Evolutionary conservation across 37 sponge, comb jelly and placozoan species (phyloP), one percentile per base, ranked within the genome.

Genomic region (Ianthella basta): DNA sequence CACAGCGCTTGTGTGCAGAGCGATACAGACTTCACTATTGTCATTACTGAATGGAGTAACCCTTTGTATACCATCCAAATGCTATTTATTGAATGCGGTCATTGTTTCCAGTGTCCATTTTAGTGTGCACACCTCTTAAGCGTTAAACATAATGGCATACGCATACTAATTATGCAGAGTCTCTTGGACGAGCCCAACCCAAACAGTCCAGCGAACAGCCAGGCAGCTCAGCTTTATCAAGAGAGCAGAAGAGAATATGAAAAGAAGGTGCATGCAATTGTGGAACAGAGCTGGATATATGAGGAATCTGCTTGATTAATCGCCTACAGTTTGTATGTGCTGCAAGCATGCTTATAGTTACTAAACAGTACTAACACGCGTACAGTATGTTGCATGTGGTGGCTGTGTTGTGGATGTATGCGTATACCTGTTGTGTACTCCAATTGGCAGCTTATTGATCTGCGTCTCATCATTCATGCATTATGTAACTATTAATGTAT

Each of bases 131-230:
- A n/a, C n/a, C n/a, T n/a, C n/a, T n/a, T n/a, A n/a, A n/a, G n/a
- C n/a, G n/a, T n/a, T n/a, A n/a, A n/a, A n/a, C n/a, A n/a, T n/a
- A n/a, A n/a, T n/a, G n/a, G n/a, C n/a, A n/a, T n/a, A n/a, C n/a
- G n/a, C n/a, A n/a, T n/a, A n/a, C n/a, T n/a, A n/a, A n/a, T n/a
- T n/a, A n/a, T 86, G 21, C 82, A 99, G 96, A 93, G 94, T 57
- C 86, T 99, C 36, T 59, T 99, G 41, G 99, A 99, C 80, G 99
- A 99, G 80, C 99, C 99, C 57, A 99, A 99, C 81, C 99, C 99
- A n/a, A 99, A 99, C 89, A 99, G 99, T 87, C 99, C 99, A 23
- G 99, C 99, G 21, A 99, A 99, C 88, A 97, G 99, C 73, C 96
- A 92, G 38, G 99, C 99, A 54, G 99, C 99, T n/a, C 97, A 97